These are phyloP conservation scores for Parascotia fuliginaria DNA, from an alignment of 2,888 invertebrate species.

Conservation along the genomic window DNA sequence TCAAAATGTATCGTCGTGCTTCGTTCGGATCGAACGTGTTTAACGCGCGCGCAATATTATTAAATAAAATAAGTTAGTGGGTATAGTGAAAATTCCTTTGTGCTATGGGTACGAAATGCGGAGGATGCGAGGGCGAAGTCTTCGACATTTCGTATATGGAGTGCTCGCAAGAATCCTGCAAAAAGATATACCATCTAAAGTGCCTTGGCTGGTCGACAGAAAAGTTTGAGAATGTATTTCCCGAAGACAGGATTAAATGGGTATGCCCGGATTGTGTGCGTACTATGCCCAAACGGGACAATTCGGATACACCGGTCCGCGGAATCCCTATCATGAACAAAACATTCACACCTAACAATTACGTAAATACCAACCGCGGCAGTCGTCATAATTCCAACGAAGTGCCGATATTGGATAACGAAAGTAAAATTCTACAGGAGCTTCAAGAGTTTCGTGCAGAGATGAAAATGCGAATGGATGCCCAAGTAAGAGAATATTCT, in stretches of 20 bases:
- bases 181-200: background rate
- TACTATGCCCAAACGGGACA: background rate
- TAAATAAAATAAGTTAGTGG: too few relatives aligned
- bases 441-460: conserved; percentile 19
- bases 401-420: background rate
- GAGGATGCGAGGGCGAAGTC: background rate
- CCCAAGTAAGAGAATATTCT: conserved; percentile 16
- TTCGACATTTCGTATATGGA: background rate
- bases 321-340: background rate
- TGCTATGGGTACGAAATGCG: conserved; percentile 1
- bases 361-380: conserved; percentile 18
- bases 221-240: background rate
- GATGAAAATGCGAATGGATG: conserved; percentile 13
- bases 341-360: conserved; percentile 17
- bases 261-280: conserved; percentile 1
- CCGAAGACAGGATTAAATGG: background rate
- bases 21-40: too few relatives aligned
- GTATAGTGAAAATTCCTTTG: too few relatives aligned
- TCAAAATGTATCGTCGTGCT: too few relatives aligned
- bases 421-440: conserved; percentile 7
- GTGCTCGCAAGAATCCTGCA: background rate
- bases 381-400: conserved; percentile 7
- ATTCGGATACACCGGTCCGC: background rate
- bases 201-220: background rate
- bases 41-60: too few relatives aligned